These are phyloP conservation scores for Heliconius congener DNA, from an alignment of 1,140 invertebrate species.

Conservation along the genomic window DNA sequence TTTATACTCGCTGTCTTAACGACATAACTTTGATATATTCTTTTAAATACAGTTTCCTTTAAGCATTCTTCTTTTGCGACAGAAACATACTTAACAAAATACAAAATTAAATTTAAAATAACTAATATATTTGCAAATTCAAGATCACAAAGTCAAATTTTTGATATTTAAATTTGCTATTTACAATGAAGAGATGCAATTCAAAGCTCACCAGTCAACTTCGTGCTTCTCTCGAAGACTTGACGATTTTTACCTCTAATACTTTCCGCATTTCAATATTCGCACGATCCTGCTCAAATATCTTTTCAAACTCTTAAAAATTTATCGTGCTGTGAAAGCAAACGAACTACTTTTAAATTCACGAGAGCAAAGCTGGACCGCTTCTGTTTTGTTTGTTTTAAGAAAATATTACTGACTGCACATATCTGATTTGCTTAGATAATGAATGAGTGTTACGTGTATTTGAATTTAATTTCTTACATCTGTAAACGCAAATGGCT, in stretches of 20 bases:
- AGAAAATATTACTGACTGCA: background rate
- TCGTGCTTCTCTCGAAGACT: background rate
- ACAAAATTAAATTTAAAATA: background rate
- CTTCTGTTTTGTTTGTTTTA: conserved; percentile 5
- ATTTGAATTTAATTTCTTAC: no score
- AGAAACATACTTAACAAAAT: background rate
- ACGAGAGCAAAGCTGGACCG: conserved; percentile 20
- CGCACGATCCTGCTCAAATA: conserved; percentile 11
- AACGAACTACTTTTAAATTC: conserved; percentile 24
- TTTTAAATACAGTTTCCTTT: background rate
- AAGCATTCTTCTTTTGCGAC: no score
- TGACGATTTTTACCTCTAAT: conserved; percentile 12
- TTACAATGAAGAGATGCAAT: conserved; percentile 1
- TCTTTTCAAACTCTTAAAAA: conserved; percentile 11
- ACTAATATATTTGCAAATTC: no score
- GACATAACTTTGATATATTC: background rate
- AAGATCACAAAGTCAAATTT: no score
- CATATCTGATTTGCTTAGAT: background rate
- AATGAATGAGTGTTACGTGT: background rate
- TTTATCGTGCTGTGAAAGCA: conserved; percentile 6
- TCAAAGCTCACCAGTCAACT: conserved; percentile 8
- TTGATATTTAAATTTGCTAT: background rate
- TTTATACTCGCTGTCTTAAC: background rate
- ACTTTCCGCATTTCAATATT: conserved; percentile 13
- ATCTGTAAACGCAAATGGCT: no score